Base-by-base conservation (phyloP, 1,140 invertebrate genomes). In the Drosophila athabasca region DNA sequence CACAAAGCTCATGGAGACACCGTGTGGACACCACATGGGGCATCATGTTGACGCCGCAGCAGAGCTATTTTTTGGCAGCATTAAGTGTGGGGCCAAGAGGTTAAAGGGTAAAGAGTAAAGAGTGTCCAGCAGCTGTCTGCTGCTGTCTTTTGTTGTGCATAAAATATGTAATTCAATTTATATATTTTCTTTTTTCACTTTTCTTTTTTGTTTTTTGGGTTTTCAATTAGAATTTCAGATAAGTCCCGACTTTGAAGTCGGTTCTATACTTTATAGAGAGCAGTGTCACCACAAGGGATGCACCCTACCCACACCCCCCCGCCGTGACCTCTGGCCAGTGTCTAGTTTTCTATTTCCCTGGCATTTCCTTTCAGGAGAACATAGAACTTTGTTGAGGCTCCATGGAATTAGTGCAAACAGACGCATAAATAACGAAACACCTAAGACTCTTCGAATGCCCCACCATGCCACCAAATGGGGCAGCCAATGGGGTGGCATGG, bases 181-280 rank as follows among this genome's bases (percentile, higher is more conserved):
- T 69, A 69, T 69, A 69, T 69, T 69, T 39, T 60, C 55, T 55
- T 53, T 58, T 65, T 82, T 67, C 64, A n/a, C n/a, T n/a, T 74
- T 82, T 68, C 64, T 60, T 64, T 79, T 82, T 68, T 69, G 57
- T 69, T 79, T 72, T 64, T 51, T 58, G 15, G 72, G 59, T 71
- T 73, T 76, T 76, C 80, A 84, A 84, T 84, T 84, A 84, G 80
- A 84, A 76, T 84, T 84, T 84, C 57, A 76, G 80, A 84, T 84
- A 84, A 84, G 80, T 76, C 62, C 54, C 66, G 24, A 39, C 35
- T 65, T 50, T 82, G 78, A 83, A 82, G 80, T 77, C 70, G 64
- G 61, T 69, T 78, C 75, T 60, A 55, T 44, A 61, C 57, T 59
- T 11, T 8, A 15, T 43, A 29, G 61, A 24, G 31, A n/a, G n/a